Base-by-base conservation (phyloP, 2,113 vertebrate genomes). In the Tachuris rubrigastra region DNA sequence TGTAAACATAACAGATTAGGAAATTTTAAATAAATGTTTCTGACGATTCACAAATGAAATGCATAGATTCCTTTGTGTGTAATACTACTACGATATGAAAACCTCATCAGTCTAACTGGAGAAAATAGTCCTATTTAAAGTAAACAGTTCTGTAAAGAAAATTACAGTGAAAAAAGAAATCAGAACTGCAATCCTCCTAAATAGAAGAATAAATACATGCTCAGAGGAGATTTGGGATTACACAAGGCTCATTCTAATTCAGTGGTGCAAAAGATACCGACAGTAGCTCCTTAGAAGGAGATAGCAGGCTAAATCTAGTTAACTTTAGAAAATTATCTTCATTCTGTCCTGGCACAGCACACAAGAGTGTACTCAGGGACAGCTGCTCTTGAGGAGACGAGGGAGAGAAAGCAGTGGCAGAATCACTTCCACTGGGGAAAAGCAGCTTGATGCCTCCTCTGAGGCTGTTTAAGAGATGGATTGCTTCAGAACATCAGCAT, bases 231-330 rank as follows among this genome's bases (percentile, higher is more conserved):
- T 96, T 93, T 92, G 74, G 87, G 75, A 91, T 96, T 85, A 93
- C 19, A 62, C 67, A 87, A 93, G 62, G 59, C 87, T 95, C 75
- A 67, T 93, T 96, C 58, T 91, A 87, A 95, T 94, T 94, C 87
- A 93, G 69, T 56, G 5, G 1, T 5, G 8, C 37, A 79, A 83
- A 94, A 85, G 68, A 91, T 66, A 66, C 74, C 88, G 85, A 89
- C 84, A 93, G 81, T 76, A 95, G 67, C 78, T 95, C 66, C 93
- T 96, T 87, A 91, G 93, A 91, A 97, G 71, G 81, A 94, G 71
- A 87, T 3, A 89, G 49, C 58, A 91, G 62, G 73, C 41, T 94
- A 87, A 76, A 89, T 91, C 87, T 77, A 73, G 91, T 94, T 96
- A 91, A 94, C 89, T 95, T 91, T 33, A 73, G 85, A 91, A 95